phyloP scores from a whole-genome alignment of 2,888 invertebrate species.

The Drosophila nr. medialis region DNA sequence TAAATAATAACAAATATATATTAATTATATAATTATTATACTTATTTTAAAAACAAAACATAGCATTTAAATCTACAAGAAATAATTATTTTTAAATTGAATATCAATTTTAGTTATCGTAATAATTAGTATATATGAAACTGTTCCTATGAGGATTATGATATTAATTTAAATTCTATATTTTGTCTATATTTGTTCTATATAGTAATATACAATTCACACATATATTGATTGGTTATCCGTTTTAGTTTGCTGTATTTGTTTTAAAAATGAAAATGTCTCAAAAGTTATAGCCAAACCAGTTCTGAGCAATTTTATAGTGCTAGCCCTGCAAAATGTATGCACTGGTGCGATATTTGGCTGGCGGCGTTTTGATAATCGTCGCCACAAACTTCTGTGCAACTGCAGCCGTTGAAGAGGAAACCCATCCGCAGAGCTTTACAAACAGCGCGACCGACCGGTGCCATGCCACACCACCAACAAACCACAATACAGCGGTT shows the following conservation, averaged over 20 bases:
- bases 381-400: slow-evolving; percentile 57
- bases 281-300: slow-evolving; percentile 13
- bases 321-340: slow-evolving; percentile 51
- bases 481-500: slow-evolving; percentile 21
- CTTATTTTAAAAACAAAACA: neutral
- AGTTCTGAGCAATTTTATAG: slow-evolving; percentile 26
- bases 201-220: too few relatives aligned
- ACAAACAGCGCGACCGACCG: slow-evolving; percentile 12
- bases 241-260: neutral
- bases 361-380: slow-evolving; percentile 72
- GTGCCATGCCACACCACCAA: slow-evolving; percentile 22
- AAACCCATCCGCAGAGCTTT: slow-evolving; percentile 1
- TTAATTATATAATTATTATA: neutral
- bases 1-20: neutral
- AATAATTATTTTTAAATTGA: neutral
- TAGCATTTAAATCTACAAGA: neutral
- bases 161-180: neutral
- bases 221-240: neutral
- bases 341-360: slow-evolving; percentile 63
- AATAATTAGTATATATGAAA: neutral
- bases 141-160: neutral
- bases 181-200: too few relatives aligned
- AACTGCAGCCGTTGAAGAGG: slow-evolving; percentile 25
- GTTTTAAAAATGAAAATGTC: neutral
- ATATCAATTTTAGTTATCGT: neutral